Evolutionary conservation across 2,888 invertebrate species (phyloP), one percentile per base, ranked within the genome.

Genomic region (Mamestra brassicae): DNA sequence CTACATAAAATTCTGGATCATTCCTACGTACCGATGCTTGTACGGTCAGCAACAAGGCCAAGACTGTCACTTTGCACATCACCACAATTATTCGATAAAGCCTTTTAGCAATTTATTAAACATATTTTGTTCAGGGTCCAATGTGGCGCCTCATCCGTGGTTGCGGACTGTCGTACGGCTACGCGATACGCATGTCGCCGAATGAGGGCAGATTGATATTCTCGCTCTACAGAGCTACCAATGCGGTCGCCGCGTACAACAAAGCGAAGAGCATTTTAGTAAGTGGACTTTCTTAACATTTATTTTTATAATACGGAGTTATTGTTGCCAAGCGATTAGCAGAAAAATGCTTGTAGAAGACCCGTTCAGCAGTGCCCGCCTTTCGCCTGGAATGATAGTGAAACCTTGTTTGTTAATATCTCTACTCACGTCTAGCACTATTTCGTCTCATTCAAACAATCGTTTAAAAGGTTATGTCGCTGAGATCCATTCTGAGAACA

Each of bases 101-200:
- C 26, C 26, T 26, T 26, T 0, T 1, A 26, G 26, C 26, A 26
- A 26, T 26, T 26, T 26, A 26, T 26, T 26, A 26, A 26, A 26
- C 26, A 26, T 26, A 26, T 26, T 60, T 10, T 10, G 17, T 87
- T n/a, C 93, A 98, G 98, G 99, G 99, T 68, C 98, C 99, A 45
- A 97, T 99, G 97, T 99, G 98, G 98, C 97, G 97, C 69, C 97
- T 98, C 92, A 98, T 99, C 83, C 97, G 99, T 85, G 99, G 99
- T 57, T 97, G 98, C 89, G 99, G 99, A 0, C 97, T 98, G 70
- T 97, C 99, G 0, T 99, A 99, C 94, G 97, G 97, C 70, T 99
- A 98, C 95, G 97, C 97, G 86, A 97, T 98, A 88, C 94, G 96
- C 71, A 92, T 97, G 45, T 96, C 97, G 82, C 97, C 97, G 6